Evolutionary conservation across 2,888 invertebrate species (phyloP).

Genomic region (Drosophila demipolita): DNA sequence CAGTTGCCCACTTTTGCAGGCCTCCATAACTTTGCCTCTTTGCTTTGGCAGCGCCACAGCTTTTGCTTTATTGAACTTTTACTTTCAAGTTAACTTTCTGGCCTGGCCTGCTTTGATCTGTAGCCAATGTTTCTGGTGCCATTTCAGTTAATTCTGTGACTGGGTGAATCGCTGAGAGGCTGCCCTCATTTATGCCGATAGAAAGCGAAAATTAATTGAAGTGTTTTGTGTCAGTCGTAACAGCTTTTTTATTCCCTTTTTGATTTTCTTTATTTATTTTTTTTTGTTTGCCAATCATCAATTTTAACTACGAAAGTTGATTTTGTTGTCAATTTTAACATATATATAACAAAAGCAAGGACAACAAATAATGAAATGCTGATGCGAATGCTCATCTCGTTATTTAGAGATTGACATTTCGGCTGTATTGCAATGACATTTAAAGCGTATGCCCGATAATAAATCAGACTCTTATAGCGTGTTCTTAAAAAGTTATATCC

Average conservation of each 20-base stretch:
- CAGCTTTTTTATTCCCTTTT: slow-evolving; percentile 16
- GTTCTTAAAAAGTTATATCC: slow-evolving; percentile 55
- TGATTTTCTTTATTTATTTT: slow-evolving; percentile 18
- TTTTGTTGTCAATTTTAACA: slow-evolving; percentile 40
- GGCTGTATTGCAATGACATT: slow-evolving; percentile 68
- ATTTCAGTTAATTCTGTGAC: slow-evolving; percentile 56
- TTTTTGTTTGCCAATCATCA: slow-evolving; percentile 63
- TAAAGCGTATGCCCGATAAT: slow-evolving; percentile 74
- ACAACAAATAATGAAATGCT: slow-evolving; percentile 49
- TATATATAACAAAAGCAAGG: slow-evolving; percentile 1
- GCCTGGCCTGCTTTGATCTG: slow-evolving; percentile 58
- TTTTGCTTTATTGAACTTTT: slow-evolving; percentile 78
- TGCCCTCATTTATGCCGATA: slow-evolving; percentile 61
- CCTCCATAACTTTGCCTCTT: not conserved
- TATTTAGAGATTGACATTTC: slow-evolving; percentile 59
- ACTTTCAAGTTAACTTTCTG: slow-evolving; percentile 79
- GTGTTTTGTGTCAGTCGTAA: slow-evolving; percentile 55
- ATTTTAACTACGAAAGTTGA: slow-evolving; percentile 64
- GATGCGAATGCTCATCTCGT: slow-evolving; percentile 60
- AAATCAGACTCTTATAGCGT: slow-evolving; percentile 70
- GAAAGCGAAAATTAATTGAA: slow-evolving; percentile 72
- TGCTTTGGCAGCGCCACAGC: slow-evolving; percentile 40
- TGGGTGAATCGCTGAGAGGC: slow-evolving; percentile 6
- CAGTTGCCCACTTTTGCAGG: not conserved
- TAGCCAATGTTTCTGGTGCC: slow-evolving; percentile 18